Conservation (phyloP, 2,888 invertebrate species). For the Chrysolina haemoptera region DNA sequence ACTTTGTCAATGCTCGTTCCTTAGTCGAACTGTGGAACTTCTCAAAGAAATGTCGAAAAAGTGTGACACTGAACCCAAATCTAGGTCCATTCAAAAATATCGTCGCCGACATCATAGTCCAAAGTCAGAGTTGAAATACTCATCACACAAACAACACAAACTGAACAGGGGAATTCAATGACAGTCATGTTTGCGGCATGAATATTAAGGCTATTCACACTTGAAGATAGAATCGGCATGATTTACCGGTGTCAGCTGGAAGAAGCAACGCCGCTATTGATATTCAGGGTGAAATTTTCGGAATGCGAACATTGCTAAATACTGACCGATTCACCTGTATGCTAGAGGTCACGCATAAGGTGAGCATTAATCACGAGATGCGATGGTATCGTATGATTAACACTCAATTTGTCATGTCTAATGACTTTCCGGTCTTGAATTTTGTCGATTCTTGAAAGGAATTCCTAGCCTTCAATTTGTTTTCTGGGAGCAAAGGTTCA, state of each 20-base stretch:
- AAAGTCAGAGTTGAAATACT: too few species aligned
- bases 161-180: neutral
- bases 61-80: too few species aligned
- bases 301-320: neutral
- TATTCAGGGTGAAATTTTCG: conserved; percentile 3
- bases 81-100: too few species aligned
- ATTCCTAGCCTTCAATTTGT: too few species aligned
- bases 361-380: neutral
- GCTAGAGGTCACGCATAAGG: neutral
- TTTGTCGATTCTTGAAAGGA: neutral
- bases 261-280: neutral
- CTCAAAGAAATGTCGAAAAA: too few species aligned
- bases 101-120: too few species aligned
- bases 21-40: too few species aligned
- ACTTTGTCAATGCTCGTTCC: too few species aligned
- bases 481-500: too few species aligned
- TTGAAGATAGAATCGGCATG: neutral
- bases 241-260: neutral
- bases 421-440: neutral
- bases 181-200: too few species aligned
- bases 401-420: neutral
- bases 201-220: conserved; percentile 2
- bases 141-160: too few species aligned
- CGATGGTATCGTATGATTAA: neutral
- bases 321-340: neutral